These are phyloP conservation scores for Cherax destructor DNA, from an alignment of 1,140 invertebrate species.

Conservation along the genomic window DNA sequence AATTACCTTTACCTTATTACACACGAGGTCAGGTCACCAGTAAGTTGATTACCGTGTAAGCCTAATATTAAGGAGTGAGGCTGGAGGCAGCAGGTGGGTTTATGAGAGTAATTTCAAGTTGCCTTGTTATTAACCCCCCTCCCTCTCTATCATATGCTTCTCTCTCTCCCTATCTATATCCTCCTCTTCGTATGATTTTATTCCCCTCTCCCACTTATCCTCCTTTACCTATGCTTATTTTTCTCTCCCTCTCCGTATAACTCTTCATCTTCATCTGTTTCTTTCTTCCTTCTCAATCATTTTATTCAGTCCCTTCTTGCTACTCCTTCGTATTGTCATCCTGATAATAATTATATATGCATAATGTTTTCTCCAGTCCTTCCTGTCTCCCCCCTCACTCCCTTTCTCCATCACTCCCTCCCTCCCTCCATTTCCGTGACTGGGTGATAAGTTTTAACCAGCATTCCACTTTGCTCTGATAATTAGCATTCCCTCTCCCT, in stretches of 20 bases:
- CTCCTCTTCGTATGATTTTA: background rate
- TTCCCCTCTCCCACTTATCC: background rate
- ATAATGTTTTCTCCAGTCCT: background rate
- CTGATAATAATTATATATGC: no score
- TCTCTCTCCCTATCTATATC: background rate
- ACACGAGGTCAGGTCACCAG: no score
- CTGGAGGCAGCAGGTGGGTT: no score
- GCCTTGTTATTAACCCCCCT: background rate
- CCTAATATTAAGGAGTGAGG: no score
- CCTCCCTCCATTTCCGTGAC: background rate
- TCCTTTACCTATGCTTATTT: background rate
- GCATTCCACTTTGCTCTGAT: no score
- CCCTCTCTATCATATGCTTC: background rate
- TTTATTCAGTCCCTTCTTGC: no score
- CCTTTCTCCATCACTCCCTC: slow-evolving; percentile 12
- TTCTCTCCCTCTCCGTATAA: background rate
- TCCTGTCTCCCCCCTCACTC: slow-evolving; percentile 1
- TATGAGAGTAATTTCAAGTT: no score
- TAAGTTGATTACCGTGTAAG: no score
- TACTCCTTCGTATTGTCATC: no score
- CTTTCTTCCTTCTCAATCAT: background rate
- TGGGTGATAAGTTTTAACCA: no score
- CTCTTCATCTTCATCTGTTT: slow-evolving; percentile 14
- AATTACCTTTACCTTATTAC: no score
- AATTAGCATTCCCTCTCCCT: background rate